phyloP scores from a whole-genome alignment of 2,113 vertebrate genomes.

The Apistogramma diplotaenia region DNA sequence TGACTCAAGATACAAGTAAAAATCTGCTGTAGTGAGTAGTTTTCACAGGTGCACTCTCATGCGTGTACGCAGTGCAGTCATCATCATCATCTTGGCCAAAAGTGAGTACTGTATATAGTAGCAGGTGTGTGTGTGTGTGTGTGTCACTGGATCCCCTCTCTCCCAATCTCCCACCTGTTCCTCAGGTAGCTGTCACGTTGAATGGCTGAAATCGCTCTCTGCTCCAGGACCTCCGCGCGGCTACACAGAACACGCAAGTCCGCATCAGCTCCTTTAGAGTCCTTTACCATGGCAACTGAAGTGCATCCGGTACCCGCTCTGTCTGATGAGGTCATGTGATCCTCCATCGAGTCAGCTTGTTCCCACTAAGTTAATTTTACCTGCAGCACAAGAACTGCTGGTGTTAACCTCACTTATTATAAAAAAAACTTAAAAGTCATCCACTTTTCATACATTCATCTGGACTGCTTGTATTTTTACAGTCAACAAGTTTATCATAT shows the following conservation, averaged over 20 bases:
- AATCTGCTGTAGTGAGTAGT: not conserved
- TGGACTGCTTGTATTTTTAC: not conserved
- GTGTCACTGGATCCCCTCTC: constrained; percentile 56
- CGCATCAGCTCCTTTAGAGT: not conserved
- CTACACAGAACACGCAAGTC: constrained; percentile 36
- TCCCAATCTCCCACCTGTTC: constrained; percentile 74
- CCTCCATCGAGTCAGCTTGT: not conserved
- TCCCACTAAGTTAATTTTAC: not conserved
- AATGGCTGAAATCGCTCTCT: constrained; percentile 34
- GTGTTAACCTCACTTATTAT: not conserved
- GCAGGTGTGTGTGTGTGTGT: constrained; percentile 30
- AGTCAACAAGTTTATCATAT: not conserved
- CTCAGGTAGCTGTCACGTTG: constrained; percentile 60
- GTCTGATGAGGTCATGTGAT: constrained; percentile 31
- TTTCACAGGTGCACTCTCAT: constrained; percentile 5
- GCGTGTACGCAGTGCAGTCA: constrained; percentile 14
- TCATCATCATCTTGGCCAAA: constrained; percentile 52
- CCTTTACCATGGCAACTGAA: constrained; percentile 25
- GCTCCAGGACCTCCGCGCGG: constrained; percentile 65
- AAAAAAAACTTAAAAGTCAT: not conserved
- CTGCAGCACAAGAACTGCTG: not conserved
- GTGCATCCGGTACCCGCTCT: constrained; percentile 4
- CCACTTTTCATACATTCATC: not conserved
- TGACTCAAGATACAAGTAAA: not conserved
- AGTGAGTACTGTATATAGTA: constrained; percentile 52